Conservation (phyloP, 2,113 vertebrate species). For the human region GRCh38 chr20:8567001-8567500, state of each 20-base stretch:
- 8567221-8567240: background rate
- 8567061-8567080: background rate
- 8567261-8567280: background rate
- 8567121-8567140: background rate
- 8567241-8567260: background rate
- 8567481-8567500: background rate
- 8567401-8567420: background rate
- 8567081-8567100: background rate
- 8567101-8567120: background rate
- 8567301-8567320: background rate
- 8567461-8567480: background rate
- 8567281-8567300: background rate
- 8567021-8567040: background rate
- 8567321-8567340: background rate
- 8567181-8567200: background rate
- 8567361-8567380: background rate
- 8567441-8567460: background rate
- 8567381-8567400: constrained; percentile 24
- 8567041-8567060: background rate
- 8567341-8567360: background rate
- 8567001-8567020: background rate
- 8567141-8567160: background rate
- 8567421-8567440: background rate
- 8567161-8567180: background rate
- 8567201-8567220: background rate